These are phyloP conservation scores for Dolichoris vasculosae DNA, from an alignment of 1,140 invertebrate species.

Conservation along the genomic window DNA sequence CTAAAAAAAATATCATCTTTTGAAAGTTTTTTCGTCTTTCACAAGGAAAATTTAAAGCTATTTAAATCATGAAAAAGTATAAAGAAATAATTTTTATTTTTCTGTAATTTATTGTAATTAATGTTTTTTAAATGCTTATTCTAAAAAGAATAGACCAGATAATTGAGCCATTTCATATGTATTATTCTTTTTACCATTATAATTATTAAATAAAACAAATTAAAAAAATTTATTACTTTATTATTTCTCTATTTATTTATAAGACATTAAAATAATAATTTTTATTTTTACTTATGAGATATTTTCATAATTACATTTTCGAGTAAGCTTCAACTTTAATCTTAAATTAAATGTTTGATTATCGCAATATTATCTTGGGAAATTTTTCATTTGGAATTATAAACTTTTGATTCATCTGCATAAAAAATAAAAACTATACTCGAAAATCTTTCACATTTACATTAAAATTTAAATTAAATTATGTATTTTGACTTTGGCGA, in stretches of 20 bases:
- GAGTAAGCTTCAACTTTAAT: slow-evolving; percentile 13
- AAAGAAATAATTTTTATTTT: background rate
- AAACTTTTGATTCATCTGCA: slow-evolving; percentile 16
- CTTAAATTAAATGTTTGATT: slow-evolving; percentile 27
- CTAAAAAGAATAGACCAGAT: background rate
- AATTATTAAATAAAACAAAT: slow-evolving; percentile 21
- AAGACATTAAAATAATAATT: slow-evolving; percentile 1
- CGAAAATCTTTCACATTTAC: background rate
- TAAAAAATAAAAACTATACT: slow-evolving; percentile 31
- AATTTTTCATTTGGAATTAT: slow-evolving; percentile 15
- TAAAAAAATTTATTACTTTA: slow-evolving; percentile 9
- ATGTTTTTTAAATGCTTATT: background rate
- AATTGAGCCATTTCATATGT: slow-evolving; percentile 6
- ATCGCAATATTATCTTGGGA: background rate
- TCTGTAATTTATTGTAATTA: background rate
- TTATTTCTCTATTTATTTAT: slow-evolving; percentile 7
- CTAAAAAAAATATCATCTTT: slow-evolving; percentile 12
- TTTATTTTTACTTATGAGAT: slow-evolving; percentile 2
- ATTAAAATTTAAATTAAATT: slow-evolving; percentile 19
- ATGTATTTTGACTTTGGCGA: slow-evolving; percentile 3
- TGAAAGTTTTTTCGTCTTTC: background rate
- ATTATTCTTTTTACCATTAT: slow-evolving; percentile 9
- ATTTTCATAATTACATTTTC: slow-evolving; percentile 33
- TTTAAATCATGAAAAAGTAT: background rate
- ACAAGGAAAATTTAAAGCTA: background rate